Evolutionary conservation across 2,113 vertebrate species (phyloP), one percentile per base, ranked within the genome.

Genomic region (Anoplopoma fimbria): DNA sequence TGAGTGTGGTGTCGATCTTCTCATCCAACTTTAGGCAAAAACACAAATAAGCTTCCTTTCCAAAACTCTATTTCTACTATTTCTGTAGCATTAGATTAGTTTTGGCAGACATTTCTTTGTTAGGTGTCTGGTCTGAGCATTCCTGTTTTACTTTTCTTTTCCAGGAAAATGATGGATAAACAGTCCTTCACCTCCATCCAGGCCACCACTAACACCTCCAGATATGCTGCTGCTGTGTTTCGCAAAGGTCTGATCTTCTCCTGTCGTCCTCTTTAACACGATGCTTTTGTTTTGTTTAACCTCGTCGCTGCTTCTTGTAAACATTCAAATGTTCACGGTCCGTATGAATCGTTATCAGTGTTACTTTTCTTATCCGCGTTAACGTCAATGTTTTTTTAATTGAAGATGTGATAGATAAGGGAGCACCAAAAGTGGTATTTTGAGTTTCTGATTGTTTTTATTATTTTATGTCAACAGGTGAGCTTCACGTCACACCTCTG

Each of bases 91-190:
- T 25, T 15, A 29, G 9, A 31, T 29, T 6, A 6, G 23, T 38
- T 55, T 72, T 53, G 4, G 1, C 47, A 21, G 0, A 23, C 7
- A 23, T 62, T 19, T 58, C 19, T 23, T 40, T 27, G 10, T 38
- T n/a, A 34, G 2, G 33, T 63, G 21, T 63, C 58, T 34, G 58
- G 9, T 1, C 17, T 64, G 4, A 60, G 49, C 17, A 1, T 68
- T 55, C 15, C 27, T 53, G 33, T 73, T 6, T 69, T 6, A 0
- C 12, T 84, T 15, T 57, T 27, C 31, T 57, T 89, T 33, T 90
- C 0, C 89, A 99, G 98, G 91, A 99, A 99, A 93, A 93, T 98
- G 91, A 99, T 99, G 98, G 98, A 99, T 93, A 99, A 98, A 69
- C 98, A 99, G 86, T 96, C 95, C 0, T 99, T 99, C 89, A 96